A percentile compares a stretch with the other conserved stretches of the same genome.
These are phyloP conservation scores for Cephonodes hylas DNA, from an alignment of 2,888 invertebrate species.

Conservation along the genomic window DNA sequence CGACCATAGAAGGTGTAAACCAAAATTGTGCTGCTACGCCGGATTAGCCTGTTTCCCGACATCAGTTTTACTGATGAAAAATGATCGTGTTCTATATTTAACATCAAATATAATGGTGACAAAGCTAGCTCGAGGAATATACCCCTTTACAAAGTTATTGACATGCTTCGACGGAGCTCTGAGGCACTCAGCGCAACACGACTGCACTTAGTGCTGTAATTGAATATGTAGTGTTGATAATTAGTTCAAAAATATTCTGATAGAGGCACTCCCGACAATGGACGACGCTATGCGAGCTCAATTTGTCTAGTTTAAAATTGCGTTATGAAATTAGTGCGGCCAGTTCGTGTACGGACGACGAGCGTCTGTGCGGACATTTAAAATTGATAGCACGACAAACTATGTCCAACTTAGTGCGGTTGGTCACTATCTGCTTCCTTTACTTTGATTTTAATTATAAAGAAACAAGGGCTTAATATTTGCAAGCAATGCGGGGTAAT, in stretches of 20 bases:
- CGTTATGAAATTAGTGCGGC: slow-evolving; percentile 34
- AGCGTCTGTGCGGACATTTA: slow-evolving; percentile 33
- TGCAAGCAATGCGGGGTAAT: too few species aligned
- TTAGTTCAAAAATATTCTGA: not conserved
- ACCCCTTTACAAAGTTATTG: not conserved
- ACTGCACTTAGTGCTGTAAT: not conserved
- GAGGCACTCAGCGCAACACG: not conserved
- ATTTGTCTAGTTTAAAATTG: slow-evolving; percentile 35
- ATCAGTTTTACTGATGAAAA: too few species aligned
- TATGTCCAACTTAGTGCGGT: slow-evolving; percentile 29
- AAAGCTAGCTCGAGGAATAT: too few species aligned
- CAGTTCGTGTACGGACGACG: slow-evolving; percentile 14
- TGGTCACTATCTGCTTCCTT: not conserved
- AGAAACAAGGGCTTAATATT: too few species aligned
- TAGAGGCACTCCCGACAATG: not conserved
- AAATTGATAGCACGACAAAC: slow-evolving; percentile 40
- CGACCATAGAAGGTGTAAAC: too few species aligned
- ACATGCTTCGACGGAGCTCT: not conserved
- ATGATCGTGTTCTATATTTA: too few species aligned
- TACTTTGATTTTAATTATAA: not conserved
- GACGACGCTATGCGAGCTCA: slow-evolving; percentile 18
- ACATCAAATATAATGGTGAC: too few species aligned
- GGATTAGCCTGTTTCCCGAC: too few species aligned
- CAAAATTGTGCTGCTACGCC: too few species aligned
- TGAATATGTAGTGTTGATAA: not conserved